A percentile compares a stretch with the other conserved stretches of the same genome.
These are phyloP conservation scores for Habrosyne pyritoides DNA, from an alignment of 2,888 invertebrate genomes.

Conservation along the genomic window DNA sequence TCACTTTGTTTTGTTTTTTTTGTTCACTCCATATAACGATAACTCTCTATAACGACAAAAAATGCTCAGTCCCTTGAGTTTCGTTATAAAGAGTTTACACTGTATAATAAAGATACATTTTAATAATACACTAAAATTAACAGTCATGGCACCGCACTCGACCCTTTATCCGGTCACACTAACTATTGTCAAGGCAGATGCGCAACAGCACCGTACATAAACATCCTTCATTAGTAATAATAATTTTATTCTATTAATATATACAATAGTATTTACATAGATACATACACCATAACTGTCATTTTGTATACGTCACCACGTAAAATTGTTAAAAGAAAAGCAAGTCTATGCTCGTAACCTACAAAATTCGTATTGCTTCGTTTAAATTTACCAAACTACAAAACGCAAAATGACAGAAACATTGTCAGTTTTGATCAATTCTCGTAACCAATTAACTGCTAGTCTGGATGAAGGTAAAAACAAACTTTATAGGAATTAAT, in stretches of 20 bases:
- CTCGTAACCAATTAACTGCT: slow-evolving; percentile 28
- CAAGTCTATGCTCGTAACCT: not conserved
- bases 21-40: too few species aligned
- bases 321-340: slow-evolving; percentile 20
- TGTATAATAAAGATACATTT: not conserved
- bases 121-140: slow-evolving; percentile 28
- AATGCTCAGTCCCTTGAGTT: too few species aligned
- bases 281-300: slow-evolving; percentile 47
- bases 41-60: too few species aligned
- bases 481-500: slow-evolving; percentile 6
- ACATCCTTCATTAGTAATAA: slow-evolving; percentile 67
- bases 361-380: slow-evolving; percentile 17
- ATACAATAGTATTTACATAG: slow-evolving; percentile 60
- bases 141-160: slow-evolving; percentile 19
- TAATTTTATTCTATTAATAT: slow-evolving; percentile 48
- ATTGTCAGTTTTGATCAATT: slow-evolving; percentile 33
- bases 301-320: slow-evolving; percentile 47
- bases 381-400: slow-evolving; percentile 17
- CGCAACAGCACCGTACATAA: slow-evolving; percentile 60
- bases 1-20: too few species aligned
- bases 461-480: slow-evolving; percentile 17
- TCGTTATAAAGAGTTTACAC: too few species aligned
- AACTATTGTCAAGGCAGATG: slow-evolving; percentile 57
- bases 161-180: slow-evolving; percentile 52
- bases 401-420: slow-evolving; percentile 30